phyloP scores from a whole-genome alignment of 2,888 invertebrate genomes.

The Sarcophaga carnaria region DNA sequence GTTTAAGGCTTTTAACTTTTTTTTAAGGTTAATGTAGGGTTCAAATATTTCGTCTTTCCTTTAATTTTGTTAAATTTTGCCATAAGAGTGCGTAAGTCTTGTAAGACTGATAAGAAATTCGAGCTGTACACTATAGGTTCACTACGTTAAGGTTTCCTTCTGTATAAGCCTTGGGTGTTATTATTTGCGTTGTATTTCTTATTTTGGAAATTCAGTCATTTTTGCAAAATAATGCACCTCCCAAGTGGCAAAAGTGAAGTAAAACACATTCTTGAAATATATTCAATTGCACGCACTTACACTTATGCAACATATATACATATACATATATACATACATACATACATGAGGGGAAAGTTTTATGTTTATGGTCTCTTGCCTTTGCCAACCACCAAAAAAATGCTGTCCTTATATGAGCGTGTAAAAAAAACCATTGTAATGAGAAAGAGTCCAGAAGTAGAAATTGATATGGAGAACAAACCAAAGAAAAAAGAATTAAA shows the following conservation, averaged over 20 bases:
- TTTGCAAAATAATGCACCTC: slow-evolving; percentile 7
- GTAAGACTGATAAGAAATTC: slow-evolving; percentile 33
- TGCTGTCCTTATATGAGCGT: neutral
- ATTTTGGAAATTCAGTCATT: slow-evolving; percentile 5
- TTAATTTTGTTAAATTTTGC: neutral
- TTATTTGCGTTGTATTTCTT: neutral
- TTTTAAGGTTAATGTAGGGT: no score
- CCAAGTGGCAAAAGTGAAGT: slow-evolving; percentile 28
- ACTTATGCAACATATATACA: neutral
- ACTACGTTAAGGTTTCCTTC: neutral
- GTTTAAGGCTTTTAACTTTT: no score
- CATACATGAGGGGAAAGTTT: slow-evolving; percentile 28
- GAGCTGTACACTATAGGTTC: slow-evolving; percentile 11
- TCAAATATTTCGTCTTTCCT: no score
- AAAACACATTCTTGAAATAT: slow-evolving; percentile 33
- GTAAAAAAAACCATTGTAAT: neutral
- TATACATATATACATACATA: no score
- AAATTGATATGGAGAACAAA: slow-evolving; percentile 48
- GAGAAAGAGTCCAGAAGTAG: neutral
- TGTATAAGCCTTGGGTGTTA: neutral
- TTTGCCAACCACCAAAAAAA: neutral
- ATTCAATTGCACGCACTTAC: neutral
- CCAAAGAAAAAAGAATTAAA: neutral
- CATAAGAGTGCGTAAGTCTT: neutral
- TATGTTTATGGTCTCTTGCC: neutral